phyloP scores from a whole-genome alignment of 2,888 invertebrate species.

The Ennomos fuscantarius region DNA sequence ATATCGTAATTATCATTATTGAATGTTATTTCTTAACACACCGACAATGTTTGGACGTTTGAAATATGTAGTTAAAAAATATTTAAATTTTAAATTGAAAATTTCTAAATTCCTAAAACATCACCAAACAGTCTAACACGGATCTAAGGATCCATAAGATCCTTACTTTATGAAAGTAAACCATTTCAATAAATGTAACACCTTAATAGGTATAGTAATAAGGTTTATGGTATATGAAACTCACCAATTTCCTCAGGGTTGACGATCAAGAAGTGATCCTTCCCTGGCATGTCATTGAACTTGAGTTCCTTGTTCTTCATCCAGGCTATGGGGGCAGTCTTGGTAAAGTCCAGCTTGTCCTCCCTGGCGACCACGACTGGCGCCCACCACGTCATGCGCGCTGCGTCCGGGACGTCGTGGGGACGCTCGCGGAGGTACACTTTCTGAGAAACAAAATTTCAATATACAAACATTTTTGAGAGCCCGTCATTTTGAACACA shows the following conservation, averaged over 20 bases:
- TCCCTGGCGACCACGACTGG: constrained; percentile 87
- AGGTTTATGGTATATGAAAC: constrained; percentile 26
- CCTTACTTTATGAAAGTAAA: constrained; percentile 17
- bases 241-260: constrained; percentile 94
- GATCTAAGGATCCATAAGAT: constrained; percentile 11
- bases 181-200: too few relatives aligned
- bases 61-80: too few relatives aligned
- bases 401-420: constrained; percentile 89
- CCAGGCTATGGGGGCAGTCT: constrained; percentile 86
- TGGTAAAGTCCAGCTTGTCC: constrained; percentile 85
- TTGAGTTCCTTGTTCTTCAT: constrained; percentile 85
- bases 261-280: constrained; percentile 89
- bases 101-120: too few relatives aligned
- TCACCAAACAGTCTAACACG: too few relatives aligned
- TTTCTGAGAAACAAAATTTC: constrained; percentile 68
- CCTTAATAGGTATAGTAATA: too few relatives aligned
- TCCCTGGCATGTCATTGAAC: constrained; percentile 81
- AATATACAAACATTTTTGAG: too few relatives aligned
- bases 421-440: constrained; percentile 90
- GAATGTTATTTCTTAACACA: too few relatives aligned
- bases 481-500: too few relatives aligned
- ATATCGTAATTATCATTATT: too few relatives aligned
- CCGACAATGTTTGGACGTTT: too few relatives aligned
- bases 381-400: constrained; percentile 90
- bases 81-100: too few relatives aligned